A percentile compares a stretch with the other conserved stretches of the same genome.
Evolutionary conservation across 2,797 vertebrate genomes (phyloP).

Genomic region (Leuciscus waleckii): DNA sequence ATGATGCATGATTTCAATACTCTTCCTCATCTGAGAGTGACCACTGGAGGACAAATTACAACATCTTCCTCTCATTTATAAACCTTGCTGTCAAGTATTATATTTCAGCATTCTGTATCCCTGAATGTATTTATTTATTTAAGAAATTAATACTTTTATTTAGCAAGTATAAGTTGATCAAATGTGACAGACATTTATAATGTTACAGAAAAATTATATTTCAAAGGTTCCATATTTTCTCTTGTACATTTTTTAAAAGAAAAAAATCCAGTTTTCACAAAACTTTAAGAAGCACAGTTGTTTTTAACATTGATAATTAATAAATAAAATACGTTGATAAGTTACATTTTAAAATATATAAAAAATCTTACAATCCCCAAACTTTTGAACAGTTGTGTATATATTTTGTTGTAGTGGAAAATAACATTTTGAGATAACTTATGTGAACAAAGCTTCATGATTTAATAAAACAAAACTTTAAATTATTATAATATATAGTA

Average conservation of each 20-base stretch:
- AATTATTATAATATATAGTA: background rate
- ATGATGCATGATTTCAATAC: constrained; percentile 66
- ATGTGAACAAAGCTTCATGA: background rate
- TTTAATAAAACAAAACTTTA: background rate
- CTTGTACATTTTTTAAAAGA: background rate
- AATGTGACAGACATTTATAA: background rate
- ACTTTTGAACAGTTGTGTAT: background rate
- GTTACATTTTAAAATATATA: too few species aligned
- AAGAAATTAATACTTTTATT: constrained; percentile 1
- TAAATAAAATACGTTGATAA: background rate
- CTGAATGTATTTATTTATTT: background rate
- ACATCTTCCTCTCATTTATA: constrained; percentile 28
- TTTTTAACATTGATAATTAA: background rate
- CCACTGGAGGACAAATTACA: constrained; percentile 50
- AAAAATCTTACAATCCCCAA: background rate
- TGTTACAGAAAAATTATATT: background rate
- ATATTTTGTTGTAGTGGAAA: background rate
- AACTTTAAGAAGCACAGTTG: background rate
- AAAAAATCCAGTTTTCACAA: background rate
- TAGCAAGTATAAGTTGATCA: background rate
- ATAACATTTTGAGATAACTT: background rate
- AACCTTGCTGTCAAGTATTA: background rate
- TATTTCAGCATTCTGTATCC: constrained; percentile 14
- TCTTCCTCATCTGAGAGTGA: constrained; percentile 49
- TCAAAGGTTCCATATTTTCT: background rate